These are phyloP conservation scores for Tretioscincus oriximinensis DNA, from an alignment of 2,113 vertebrate species.

Conservation along the genomic window DNA sequence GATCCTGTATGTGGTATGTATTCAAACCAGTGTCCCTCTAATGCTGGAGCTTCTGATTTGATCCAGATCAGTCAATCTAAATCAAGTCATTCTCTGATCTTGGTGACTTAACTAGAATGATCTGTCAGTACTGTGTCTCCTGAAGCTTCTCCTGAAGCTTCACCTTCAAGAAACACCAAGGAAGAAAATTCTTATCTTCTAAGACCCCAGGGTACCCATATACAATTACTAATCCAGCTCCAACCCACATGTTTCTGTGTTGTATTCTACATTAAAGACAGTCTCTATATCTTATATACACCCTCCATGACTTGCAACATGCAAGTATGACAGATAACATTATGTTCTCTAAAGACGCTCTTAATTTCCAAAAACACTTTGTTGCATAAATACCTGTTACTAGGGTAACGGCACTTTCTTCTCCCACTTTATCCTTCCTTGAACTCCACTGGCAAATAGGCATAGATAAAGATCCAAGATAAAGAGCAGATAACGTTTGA, in stretches of 20 bases:
- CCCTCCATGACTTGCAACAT: neutral
- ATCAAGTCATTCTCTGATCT: no score
- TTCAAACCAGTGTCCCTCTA: no score
- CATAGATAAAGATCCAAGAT: conserved; percentile 37
- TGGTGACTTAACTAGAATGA: no score
- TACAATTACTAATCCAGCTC: neutral
- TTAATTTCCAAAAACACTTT: neutral
- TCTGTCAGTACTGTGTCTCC: no score
- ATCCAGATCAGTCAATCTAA: no score
- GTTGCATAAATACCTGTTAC: conserved; percentile 39
- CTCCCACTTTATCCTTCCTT: conserved; percentile 18
- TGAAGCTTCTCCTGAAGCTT: no score
- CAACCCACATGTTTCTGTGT: neutral
- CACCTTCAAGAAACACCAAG: no score
- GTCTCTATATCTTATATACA: neutral
- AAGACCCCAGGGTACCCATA: no score
- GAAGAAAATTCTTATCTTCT: no score
- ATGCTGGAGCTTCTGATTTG: no score
- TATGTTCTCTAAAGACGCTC: conserved; percentile 10
- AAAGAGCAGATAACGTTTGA: conserved; percentile 26
- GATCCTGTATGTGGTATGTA: no score
- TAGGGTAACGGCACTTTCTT: conserved; percentile 48
- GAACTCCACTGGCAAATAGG: conserved; percentile 44
- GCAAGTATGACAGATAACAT: neutral
- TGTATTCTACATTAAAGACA: neutral